These are phyloP conservation scores for Zelleria hepariella DNA, from an alignment of 2,888 invertebrate genomes.

Conservation along the genomic window DNA sequence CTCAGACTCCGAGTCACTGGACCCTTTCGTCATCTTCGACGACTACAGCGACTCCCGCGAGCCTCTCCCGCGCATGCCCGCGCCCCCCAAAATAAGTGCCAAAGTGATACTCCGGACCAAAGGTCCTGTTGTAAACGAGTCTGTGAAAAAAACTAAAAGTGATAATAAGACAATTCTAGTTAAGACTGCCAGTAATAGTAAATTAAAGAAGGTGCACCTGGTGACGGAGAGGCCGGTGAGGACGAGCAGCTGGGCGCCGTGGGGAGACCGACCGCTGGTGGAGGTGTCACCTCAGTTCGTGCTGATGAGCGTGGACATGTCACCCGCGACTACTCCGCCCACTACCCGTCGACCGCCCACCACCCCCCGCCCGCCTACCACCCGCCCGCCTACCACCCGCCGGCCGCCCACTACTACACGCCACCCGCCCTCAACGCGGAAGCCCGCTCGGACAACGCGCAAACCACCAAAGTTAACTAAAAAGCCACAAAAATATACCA, in stretches of 20 bases:
- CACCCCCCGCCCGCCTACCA: constrained; percentile 25
- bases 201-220: constrained; percentile 29
- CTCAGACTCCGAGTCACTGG: constrained; percentile 38
- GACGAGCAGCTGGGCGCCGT: constrained; percentile 17
- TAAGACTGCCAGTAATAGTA: constrained; percentile 61
- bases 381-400: constrained; percentile 22
- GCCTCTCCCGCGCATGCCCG: constrained; percentile 17
- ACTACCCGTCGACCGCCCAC: constrained; percentile 17
- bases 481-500: constrained; percentile 22
- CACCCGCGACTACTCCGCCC: constrained; percentile 19
- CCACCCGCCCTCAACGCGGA: constrained; percentile 20
- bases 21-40: constrained; percentile 49
- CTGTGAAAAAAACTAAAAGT: constrained; percentile 40
- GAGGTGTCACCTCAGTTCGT: constrained; percentile 4
- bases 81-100: constrained; percentile 28
- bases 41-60: constrained; percentile 51
- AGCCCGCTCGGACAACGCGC: constrained; percentile 17
- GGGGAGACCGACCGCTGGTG: constrained; percentile 9
- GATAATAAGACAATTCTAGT: constrained; percentile 42
- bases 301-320: constrained; percentile 16
- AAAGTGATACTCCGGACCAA: constrained; percentile 53
- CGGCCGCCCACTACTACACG: constrained; percentile 19
- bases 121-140: constrained; percentile 46
- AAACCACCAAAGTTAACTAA: constrained; percentile 36
- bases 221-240: constrained; percentile 42